Conservation (phyloP, 2,113 vertebrate species). For the Seriola quinqueradiata region DNA sequence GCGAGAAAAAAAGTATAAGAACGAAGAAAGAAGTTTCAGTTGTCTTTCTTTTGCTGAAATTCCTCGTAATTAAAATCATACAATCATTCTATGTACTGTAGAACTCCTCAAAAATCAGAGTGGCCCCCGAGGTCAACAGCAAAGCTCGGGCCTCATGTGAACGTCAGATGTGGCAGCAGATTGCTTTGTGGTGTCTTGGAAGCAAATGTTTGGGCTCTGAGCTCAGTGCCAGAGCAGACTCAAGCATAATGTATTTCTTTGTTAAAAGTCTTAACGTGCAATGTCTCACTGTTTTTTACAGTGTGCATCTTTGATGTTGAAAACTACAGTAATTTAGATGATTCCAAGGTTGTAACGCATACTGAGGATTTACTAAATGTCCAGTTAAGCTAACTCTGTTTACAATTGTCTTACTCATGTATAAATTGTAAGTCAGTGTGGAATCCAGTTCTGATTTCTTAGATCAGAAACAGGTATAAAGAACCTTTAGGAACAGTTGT, state of each 20-base stretch:
- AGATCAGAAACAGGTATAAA: not conserved
- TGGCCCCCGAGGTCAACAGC: constrained; percentile 70
- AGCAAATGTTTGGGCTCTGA: constrained; percentile 66
- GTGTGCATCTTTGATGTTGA: constrained; percentile 22
- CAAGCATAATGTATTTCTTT: constrained; percentile 45
- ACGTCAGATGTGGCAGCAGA: constrained; percentile 81
- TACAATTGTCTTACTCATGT: not conserved
- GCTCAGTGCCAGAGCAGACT: constrained; percentile 55
- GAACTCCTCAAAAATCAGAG: constrained; percentile 55
- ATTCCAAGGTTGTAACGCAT: not conserved
- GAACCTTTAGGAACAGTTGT: not conserved
- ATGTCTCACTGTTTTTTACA: constrained; percentile 29
- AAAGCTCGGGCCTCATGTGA: constrained; percentile 67
- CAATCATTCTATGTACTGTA: constrained; percentile 60
- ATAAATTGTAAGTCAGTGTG: not conserved
- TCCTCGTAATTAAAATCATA: constrained; percentile 76
- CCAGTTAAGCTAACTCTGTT: not conserved
- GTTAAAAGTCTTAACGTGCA: constrained; percentile 28
- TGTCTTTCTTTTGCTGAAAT: constrained; percentile 60
- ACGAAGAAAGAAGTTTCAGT: constrained; percentile 58
- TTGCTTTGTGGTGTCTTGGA: constrained; percentile 67
- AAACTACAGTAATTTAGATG: not conserved
- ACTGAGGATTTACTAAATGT: not conserved
- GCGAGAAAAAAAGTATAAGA: not conserved
- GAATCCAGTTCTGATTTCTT: not conserved